phyloP scores from a whole-genome alignment of 2,113 vertebrate genomes.

The Tetrax tetrax region DNA sequence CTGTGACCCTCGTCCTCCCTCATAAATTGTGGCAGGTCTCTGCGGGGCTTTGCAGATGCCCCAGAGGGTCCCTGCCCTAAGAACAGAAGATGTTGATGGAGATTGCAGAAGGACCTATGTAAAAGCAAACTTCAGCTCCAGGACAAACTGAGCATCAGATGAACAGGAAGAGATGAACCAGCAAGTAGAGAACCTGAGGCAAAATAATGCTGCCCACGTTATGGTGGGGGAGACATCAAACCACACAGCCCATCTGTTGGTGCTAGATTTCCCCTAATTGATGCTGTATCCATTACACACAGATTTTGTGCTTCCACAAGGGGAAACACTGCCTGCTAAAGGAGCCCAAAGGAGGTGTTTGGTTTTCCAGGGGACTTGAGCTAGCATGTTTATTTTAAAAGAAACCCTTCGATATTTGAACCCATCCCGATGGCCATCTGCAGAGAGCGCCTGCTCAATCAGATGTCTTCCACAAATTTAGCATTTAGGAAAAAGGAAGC shows the following conservation, averaged over 20 bases:
- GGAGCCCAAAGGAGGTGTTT: neutral
- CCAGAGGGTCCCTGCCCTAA: neutral
- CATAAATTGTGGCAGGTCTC: neutral
- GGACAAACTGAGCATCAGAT: neutral
- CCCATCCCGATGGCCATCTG: neutral
- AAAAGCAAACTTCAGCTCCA: neutral
- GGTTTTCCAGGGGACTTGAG: neutral
- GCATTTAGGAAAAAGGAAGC: neutral
- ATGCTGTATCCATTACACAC: neutral
- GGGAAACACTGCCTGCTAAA: neutral
- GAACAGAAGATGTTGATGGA: neutral
- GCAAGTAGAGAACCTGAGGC: neutral
- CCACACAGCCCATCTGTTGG: neutral
- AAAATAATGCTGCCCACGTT: neutral
- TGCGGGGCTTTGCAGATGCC: neutral
- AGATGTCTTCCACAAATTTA: neutral
- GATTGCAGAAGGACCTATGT: neutral
- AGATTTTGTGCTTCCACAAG: neutral
- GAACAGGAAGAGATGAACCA: neutral
- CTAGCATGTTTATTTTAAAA: neutral
- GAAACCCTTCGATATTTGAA: neutral
- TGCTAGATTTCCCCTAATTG: neutral
- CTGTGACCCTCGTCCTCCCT: neutral
- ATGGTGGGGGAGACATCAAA: neutral
- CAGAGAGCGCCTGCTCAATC: neutral